Conservation (phyloP, 2,113 vertebrate species). For the Bambusicola thoracicus region DNA sequence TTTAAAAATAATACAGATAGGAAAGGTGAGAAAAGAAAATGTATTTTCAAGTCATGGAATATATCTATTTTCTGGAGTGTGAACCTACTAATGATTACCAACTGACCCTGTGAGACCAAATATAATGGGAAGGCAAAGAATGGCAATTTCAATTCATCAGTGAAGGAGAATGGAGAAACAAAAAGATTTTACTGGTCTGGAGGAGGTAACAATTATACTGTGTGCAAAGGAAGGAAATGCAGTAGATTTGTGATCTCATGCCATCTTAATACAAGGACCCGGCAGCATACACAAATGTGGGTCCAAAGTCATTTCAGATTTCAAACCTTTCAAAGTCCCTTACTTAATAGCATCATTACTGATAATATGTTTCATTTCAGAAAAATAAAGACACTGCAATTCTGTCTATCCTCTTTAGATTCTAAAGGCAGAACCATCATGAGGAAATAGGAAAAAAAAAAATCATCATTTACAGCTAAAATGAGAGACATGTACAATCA, state of each 20-base stretch:
- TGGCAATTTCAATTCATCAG: background rate
- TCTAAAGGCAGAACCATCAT: background rate
- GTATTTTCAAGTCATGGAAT: background rate
- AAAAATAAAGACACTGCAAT: background rate
- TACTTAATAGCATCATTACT: background rate
- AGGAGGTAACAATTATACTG: background rate
- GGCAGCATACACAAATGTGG: background rate
- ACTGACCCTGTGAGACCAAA: background rate
- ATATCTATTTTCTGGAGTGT: background rate
- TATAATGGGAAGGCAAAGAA: background rate
- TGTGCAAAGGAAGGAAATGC: background rate
- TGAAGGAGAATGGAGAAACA: background rate
- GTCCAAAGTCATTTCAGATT: background rate
- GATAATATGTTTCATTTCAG: background rate
- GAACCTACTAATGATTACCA: background rate
- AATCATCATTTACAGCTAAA: conserved; percentile 59
- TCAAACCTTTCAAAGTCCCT: background rate
- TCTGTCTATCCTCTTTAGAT: background rate
- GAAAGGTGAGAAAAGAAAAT: background rate
- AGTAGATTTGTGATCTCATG: background rate
- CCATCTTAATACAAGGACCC: background rate
- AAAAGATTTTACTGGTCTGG: background rate
- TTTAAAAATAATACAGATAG: conserved; percentile 33
- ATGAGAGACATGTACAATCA: background rate
- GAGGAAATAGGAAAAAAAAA: conserved; percentile 8